These are phyloP conservation scores for Drymodes brunneopygia DNA, from an alignment of 2,113 vertebrate species.

Conservation along the genomic window DNA sequence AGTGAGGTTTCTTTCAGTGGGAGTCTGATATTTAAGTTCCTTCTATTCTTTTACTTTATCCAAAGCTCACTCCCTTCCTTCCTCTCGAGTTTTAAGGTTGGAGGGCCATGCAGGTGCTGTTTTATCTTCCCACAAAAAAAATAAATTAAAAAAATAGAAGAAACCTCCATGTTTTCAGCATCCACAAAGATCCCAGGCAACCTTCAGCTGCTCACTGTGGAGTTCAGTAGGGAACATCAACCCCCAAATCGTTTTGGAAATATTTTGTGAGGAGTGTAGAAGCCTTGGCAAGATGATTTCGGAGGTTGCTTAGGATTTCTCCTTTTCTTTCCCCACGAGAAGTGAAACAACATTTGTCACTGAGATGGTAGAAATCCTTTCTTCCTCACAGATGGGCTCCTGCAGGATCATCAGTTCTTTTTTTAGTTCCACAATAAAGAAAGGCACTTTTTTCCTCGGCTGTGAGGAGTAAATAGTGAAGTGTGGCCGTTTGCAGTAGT, in stretches of 20 bases:
- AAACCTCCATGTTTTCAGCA: neutral
- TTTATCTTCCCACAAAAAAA: neutral
- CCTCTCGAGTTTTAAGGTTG: neutral
- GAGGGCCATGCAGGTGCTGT: neutral
- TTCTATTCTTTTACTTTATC: neutral
- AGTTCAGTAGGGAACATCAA: neutral
- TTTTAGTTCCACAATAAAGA: neutral
- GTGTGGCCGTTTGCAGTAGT: neutral
- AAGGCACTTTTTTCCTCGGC: neutral
- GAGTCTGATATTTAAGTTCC: neutral
- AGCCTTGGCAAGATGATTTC: neutral
- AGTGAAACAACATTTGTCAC: neutral
- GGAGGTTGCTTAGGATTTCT: neutral
- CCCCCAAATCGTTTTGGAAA: neutral
- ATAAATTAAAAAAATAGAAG: neutral
- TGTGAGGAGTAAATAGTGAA: neutral
- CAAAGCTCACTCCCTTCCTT: neutral
- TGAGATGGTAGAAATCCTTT: neutral
- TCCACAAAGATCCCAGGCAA: neutral
- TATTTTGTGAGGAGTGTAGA: accelerated
- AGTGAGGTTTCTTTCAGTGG: neutral
- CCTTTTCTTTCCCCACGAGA: neutral
- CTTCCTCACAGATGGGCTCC: neutral
- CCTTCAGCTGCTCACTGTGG: neutral
- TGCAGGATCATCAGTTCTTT: neutral